Evolutionary conservation across 1,140 invertebrate genomes (phyloP).

Genomic region (Mercenaria mercenaria): DNA sequence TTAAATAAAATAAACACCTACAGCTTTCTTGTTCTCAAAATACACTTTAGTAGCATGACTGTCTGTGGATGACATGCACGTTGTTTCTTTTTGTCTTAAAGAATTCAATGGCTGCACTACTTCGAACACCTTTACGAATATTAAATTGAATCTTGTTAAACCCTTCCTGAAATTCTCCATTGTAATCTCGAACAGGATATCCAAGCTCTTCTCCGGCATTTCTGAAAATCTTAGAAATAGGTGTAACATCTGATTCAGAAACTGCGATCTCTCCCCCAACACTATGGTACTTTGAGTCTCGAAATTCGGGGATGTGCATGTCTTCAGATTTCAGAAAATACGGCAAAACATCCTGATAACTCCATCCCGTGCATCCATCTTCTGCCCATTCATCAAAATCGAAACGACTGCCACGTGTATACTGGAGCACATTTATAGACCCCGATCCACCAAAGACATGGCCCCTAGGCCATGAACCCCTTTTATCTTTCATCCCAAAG

Average conservation of each 20-base stretch:
- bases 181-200: conserved; percentile 83
- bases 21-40: conserved; percentile 13
- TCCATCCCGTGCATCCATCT: conserved; percentile 48
- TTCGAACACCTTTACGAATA: neutral
- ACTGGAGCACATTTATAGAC: conserved; percentile 86
- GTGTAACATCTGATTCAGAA: neutral
- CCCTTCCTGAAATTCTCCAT: conserved; percentile 36
- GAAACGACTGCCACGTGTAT: conserved; percentile 94
- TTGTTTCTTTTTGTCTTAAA: neutral
- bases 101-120: neutral
- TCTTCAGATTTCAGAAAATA: conserved; percentile 63
- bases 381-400: conserved; percentile 94
- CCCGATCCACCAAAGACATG: conserved; percentile 85
- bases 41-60: conserved; percentile 10
- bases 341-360: conserved; percentile 54
- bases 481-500: conserved; percentile 90
- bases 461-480: conserved; percentile 89
- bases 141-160: conserved; percentile 23
- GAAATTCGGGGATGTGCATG: conserved; percentile 6
- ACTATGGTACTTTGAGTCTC: conserved; percentile 49
- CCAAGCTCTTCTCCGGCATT: conserved; percentile 58
- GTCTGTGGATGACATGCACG: neutral
- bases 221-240: neutral
- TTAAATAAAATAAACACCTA: conserved; percentile 25
- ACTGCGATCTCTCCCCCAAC: conserved; percentile 37